Evolutionary conservation across 2,888 invertebrate genomes (phyloP).

Genomic region (Lasioglossum villosulum): DNA sequence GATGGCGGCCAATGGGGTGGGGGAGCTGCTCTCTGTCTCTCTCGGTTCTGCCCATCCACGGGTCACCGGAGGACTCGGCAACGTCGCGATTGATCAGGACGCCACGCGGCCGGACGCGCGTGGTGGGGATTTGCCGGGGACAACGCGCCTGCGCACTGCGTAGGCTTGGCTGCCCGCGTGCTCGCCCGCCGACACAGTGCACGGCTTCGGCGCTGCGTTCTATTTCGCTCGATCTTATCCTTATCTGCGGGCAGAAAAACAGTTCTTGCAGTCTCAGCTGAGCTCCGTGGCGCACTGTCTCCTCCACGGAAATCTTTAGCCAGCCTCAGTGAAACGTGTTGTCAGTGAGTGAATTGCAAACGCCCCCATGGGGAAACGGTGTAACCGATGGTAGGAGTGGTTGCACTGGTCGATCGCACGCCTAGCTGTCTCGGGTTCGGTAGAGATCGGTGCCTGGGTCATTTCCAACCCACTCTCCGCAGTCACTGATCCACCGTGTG

Average conservation of each 20-base stretch:
- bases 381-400: conserved; percentile 8
- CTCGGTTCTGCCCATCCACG: conserved; percentile 45
- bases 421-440: background rate
- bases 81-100: conserved; percentile 82
- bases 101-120: conserved; percentile 82
- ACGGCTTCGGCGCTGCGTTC: conserved; percentile 35
- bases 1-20: conserved; percentile 35
- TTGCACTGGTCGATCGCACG: conserved; percentile 1
- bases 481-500: background rate
- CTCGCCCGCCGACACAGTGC: conserved; percentile 60
- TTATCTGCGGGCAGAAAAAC: background rate
- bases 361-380: background rate
- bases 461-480: background rate
- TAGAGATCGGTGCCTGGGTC: background rate
- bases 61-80: conserved; percentile 77
- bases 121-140: conserved; percentile 77
- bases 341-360: background rate
- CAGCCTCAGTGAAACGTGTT: background rate
- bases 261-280: background rate
- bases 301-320: background rate
- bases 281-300: background rate
- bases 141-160: conserved; percentile 78
- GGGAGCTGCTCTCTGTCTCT: conserved; percentile 42
- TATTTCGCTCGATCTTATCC: conserved; percentile 11
- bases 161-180: conserved; percentile 75